Conservation (phyloP, 2,797 vertebrate species). For the Accipiter fasciatus region DNA sequence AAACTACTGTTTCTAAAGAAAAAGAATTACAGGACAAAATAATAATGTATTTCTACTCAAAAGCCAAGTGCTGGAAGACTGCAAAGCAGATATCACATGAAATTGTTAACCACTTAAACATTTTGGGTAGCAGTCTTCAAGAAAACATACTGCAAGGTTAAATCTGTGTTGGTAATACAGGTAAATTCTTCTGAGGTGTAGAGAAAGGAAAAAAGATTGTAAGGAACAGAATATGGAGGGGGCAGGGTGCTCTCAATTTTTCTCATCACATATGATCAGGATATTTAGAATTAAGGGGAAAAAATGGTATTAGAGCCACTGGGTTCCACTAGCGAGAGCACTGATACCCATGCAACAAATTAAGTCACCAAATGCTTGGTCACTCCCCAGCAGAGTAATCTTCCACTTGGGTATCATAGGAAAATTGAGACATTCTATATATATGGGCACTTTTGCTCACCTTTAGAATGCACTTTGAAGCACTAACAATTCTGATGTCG, state of each 20-base stretch:
- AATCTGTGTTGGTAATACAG: neutral
- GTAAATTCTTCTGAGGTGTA: neutral
- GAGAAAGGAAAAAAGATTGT: neutral
- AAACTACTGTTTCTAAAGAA: neutral
- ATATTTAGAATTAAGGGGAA: neutral
- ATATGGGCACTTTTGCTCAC: neutral
- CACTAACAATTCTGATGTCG: neutral
- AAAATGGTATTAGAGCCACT: neutral
- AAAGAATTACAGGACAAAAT: neutral
- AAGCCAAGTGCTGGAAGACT: neutral
- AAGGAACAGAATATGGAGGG: neutral
- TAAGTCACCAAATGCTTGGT: neutral
- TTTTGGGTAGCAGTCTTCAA: neutral
- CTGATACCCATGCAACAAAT: neutral
- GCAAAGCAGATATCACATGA: neutral
- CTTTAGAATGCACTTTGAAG: neutral
- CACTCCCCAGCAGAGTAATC: neutral
- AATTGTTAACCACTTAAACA: neutral
- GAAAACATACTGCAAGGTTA: neutral
- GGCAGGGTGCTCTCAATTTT: neutral
- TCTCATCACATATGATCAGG: neutral
- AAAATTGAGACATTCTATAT: fast-evolving
- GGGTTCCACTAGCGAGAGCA: neutral
- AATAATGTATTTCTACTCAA: neutral
- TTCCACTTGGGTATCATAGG: fast-evolving